phyloP scores from a whole-genome alignment of 2,888 invertebrate genomes.

The Volucella bombylans region DNA sequence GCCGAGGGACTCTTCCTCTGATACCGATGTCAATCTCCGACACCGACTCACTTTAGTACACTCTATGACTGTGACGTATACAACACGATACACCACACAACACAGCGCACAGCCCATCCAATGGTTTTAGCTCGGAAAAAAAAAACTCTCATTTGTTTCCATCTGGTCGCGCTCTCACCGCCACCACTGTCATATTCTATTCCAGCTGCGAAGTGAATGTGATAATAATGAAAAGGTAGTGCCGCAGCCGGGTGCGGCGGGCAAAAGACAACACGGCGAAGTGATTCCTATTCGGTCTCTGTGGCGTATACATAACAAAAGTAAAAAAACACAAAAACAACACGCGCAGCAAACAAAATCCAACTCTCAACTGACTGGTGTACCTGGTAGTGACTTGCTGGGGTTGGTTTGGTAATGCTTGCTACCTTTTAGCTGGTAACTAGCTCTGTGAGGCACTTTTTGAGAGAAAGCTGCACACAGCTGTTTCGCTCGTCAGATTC shows the following conservation, averaged over 20 bases:
- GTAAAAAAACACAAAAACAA: slow-evolving; percentile 1
- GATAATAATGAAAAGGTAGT: slow-evolving; percentile 36
- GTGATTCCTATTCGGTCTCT: slow-evolving; percentile 13
- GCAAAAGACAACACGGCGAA: slow-evolving; percentile 18
- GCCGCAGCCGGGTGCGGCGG: background rate
- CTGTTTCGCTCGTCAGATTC: slow-evolving; percentile 14
- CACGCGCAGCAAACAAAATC: background rate
- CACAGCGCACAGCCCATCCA: slow-evolving; percentile 4
- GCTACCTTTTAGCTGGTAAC: background rate
- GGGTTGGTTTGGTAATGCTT: too few species aligned
- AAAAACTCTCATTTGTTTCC: slow-evolving; percentile 55
- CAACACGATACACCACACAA: background rate
- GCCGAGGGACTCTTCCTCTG: slow-evolving; percentile 41
- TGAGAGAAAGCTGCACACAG: slow-evolving; percentile 47
- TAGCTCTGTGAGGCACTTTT: slow-evolving; percentile 12
- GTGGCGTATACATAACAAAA: slow-evolving; percentile 68
- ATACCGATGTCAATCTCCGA: background rate
- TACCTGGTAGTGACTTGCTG: background rate
- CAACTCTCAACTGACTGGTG: background rate
- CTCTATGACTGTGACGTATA: slow-evolving; percentile 27
- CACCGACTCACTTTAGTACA: slow-evolving; percentile 42
- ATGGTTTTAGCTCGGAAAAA: background rate
- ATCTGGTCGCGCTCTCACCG: slow-evolving; percentile 58
- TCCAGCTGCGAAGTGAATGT: slow-evolving; percentile 53
- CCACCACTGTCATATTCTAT: slow-evolving; percentile 34